A percentile compares a stretch with the other conserved stretches of the same genome.
Evolutionary conservation across 1,140 invertebrate genomes (phyloP).

Genomic region (Panagrolaimus sp.): DNA sequence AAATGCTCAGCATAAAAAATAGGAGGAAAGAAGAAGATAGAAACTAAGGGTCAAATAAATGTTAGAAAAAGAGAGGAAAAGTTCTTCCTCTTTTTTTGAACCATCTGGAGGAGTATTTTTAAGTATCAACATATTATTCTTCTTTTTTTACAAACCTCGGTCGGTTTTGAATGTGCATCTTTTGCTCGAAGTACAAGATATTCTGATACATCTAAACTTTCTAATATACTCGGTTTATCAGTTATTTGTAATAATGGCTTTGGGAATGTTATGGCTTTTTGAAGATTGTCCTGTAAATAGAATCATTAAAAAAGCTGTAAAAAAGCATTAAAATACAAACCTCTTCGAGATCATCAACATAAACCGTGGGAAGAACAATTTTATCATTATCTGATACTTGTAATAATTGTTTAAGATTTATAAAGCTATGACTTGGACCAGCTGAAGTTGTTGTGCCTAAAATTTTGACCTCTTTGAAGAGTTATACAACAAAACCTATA

Average conservation of each 20-base stretch:
- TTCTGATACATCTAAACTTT: slow-evolving; percentile 29
- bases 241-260: slow-evolving; percentile 21
- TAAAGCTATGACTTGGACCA: slow-evolving; percentile 17
- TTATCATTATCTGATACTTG: slow-evolving; percentile 27
- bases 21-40: not conserved
- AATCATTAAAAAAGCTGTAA: not conserved
- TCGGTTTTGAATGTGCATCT: slow-evolving; percentile 34
- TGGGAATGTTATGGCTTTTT: slow-evolving; percentile 31
- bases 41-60: no score
- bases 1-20: slow-evolving; percentile 20
- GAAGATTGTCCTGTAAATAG: slow-evolving; percentile 15
- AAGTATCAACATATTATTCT: slow-evolving; percentile 7
- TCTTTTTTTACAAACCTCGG: slow-evolving; percentile 29
- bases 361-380: slow-evolving; percentile 24
- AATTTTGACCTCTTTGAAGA: no score
- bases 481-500: no score
- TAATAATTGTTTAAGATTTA: slow-evolving; percentile 27
- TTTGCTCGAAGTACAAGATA: slow-evolving; percentile 39
- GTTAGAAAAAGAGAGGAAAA: no score
- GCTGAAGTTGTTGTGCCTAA: not conserved
- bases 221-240: slow-evolving; percentile 21
- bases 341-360: slow-evolving; percentile 20
- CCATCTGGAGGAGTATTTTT: not conserved
- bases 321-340: slow-evolving; percentile 10
- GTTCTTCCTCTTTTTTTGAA: no score